These are phyloP conservation scores for Prochilodus magdalenae DNA, from an alignment of 2,113 vertebrate species.

Conservation along the genomic window DNA sequence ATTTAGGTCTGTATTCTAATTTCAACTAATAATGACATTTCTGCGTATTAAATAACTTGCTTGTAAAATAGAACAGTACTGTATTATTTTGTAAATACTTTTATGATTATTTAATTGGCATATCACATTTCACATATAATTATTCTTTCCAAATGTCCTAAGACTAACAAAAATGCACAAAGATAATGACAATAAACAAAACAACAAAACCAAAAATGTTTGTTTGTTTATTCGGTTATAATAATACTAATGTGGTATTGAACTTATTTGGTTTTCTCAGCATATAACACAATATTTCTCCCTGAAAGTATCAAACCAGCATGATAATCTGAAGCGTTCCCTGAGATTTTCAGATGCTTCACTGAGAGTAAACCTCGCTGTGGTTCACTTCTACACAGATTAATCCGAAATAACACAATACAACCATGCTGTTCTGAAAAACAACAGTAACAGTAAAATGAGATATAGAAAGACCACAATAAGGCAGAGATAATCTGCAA, in stretches of 20 bases:
- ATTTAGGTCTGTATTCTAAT: not conserved
- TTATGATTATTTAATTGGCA: constrained; percentile 7
- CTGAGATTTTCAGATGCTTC: constrained; percentile 27
- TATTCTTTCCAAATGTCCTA: not conserved
- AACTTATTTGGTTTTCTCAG: not conserved
- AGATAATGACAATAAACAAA: not conserved
- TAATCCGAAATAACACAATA: not conserved
- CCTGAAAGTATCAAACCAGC: constrained; percentile 45
- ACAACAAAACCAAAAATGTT: not conserved
- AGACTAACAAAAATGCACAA: not conserved
- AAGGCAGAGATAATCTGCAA: constrained; percentile 66
- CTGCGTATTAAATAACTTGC: too few species aligned
- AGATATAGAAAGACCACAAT: constrained; percentile 37
- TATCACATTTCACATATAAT: constrained; percentile 11
- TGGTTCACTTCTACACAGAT: not conserved
- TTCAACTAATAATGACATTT: too few species aligned
- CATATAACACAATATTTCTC: constrained; percentile 47
- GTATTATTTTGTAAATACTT: not conserved
- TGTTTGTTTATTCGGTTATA: constrained; percentile 9
- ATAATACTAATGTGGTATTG: not conserved
- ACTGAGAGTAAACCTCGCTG: not conserved
- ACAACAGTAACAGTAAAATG: constrained; percentile 58
- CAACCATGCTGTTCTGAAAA: constrained; percentile 5
- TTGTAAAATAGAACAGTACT: not conserved
- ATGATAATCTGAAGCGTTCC: constrained; percentile 1